phyloP scores from a whole-genome alignment of 2,888 invertebrate species.

The Serripes groenlandicus region DNA sequence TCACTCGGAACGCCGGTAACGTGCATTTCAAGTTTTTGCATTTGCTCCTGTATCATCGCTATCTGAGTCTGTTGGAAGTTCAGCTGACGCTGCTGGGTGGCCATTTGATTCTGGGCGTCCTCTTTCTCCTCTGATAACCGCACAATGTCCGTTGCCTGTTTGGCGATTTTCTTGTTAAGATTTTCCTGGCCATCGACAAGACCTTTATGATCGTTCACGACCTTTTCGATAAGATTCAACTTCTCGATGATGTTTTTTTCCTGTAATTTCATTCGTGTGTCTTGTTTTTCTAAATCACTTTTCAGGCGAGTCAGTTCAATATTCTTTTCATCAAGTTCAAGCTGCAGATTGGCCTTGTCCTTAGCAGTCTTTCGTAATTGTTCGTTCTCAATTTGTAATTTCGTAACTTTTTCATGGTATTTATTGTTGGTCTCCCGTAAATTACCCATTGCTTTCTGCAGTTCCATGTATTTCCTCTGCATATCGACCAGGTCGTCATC shows the following conservation, averaged over 20 bases:
- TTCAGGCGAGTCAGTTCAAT: constrained; percentile 63
- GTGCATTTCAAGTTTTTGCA: constrained; percentile 66
- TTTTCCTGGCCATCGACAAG: constrained; percentile 72
- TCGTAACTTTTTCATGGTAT: constrained; percentile 73
- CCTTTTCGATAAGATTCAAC: constrained; percentile 68
- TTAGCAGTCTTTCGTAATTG: constrained; percentile 62
- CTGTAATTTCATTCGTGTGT: constrained; percentile 65
- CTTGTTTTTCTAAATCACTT: constrained; percentile 65
- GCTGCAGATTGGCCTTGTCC: constrained; percentile 66
- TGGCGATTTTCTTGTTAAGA: constrained; percentile 55
- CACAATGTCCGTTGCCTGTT: constrained; percentile 67
- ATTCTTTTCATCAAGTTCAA: constrained; percentile 64
- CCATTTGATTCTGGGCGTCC: constrained; percentile 65
- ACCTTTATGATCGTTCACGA: constrained; percentile 66
- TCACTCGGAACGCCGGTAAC: constrained; percentile 48
- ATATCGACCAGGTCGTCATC: constrained; percentile 70
- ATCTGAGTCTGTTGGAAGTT: constrained; percentile 73
- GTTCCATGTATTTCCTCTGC: constrained; percentile 71
- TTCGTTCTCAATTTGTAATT: constrained; percentile 74
- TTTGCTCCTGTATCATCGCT: constrained; percentile 69
- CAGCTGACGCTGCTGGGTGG: constrained; percentile 70
- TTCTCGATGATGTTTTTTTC: constrained; percentile 67
- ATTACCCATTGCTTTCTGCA: constrained; percentile 74
- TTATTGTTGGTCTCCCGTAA: constrained; percentile 73
- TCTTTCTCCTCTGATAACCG: constrained; percentile 65